Percentiles rank a stretch among this genome's conserved stretches.
Conservation (phyloP, 53 echinoderm and acorn worm species). For the Holothuria scabra region DNA sequence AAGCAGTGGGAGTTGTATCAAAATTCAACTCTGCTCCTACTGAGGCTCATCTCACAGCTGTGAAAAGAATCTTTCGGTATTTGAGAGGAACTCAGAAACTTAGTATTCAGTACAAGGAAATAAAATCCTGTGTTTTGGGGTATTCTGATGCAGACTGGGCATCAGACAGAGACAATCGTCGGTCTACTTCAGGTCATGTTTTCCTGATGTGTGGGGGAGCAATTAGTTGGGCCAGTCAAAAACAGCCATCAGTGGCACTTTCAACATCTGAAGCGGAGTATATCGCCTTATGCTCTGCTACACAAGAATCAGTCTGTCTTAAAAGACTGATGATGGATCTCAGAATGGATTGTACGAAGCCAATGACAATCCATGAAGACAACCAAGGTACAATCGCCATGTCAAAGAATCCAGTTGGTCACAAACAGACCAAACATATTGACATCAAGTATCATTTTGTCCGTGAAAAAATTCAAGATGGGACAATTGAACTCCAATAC, state of each 20-base stretch:
- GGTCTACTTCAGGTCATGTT: not conserved
- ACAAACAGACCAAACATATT: not conserved
- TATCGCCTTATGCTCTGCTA: constrained; percentile 8
- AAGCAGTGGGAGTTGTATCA: constrained; percentile 11
- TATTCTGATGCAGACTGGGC: constrained; percentile 10
- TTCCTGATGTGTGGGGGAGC: not conserved
- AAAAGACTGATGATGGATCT: not conserved
- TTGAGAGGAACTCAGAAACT: not conserved
- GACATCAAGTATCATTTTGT: constrained; percentile 11
- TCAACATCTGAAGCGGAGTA: not conserved
- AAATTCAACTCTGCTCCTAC: constrained; percentile 8
- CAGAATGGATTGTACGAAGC: not conserved
- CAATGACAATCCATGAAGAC: too few species aligned
- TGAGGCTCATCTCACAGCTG: not conserved
- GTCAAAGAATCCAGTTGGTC: too few species aligned
- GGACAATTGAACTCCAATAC: not conserved
- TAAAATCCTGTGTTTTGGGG: not conserved
- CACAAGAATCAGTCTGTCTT: constrained; percentile 16
- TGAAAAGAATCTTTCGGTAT: not conserved
- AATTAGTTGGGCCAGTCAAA: not conserved
- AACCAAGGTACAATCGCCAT: too few species aligned
- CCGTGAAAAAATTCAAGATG: constrained; percentile 2
- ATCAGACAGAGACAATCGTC: not conserved
- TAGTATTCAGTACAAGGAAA: constrained; percentile 14
- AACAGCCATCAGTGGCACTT: constrained; percentile 2